A percentile compares a stretch with the other conserved stretches of the same genome.
These are phyloP conservation scores for Anguilla obscura DNA, from an alignment of 2,797 vertebrate species.

Conservation along the genomic window DNA sequence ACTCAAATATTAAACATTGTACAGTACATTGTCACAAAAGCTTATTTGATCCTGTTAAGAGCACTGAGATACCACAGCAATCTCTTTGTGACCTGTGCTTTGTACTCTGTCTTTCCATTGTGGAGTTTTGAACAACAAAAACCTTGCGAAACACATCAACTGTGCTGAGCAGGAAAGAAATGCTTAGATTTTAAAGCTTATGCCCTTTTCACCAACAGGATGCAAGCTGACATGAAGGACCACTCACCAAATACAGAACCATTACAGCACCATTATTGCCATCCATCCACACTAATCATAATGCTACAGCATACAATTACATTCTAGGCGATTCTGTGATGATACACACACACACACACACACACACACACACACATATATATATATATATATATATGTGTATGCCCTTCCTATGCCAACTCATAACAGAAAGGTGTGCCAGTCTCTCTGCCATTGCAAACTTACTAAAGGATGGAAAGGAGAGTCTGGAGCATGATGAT, in stretches of 20 bases:
- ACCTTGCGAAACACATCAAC: neutral
- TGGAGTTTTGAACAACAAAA: neutral
- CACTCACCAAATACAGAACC: neutral
- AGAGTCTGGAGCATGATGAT: neutral
- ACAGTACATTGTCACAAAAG: neutral
- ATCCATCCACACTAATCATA: neutral
- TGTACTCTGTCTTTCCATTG: neutral
- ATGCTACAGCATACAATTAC: too few relatives aligned
- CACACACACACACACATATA: too few relatives aligned
- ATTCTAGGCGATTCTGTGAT: too few relatives aligned
- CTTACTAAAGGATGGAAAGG: neutral
- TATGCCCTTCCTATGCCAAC: too few relatives aligned
- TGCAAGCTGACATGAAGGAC: neutral
- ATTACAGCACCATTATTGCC: neutral
- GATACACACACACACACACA: too few relatives aligned
- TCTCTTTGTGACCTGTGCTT: neutral
- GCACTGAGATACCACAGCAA: neutral
- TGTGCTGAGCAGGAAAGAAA: neutral
- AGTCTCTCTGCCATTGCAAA: neutral
- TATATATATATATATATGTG: too few relatives aligned
- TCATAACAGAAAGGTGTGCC: too few relatives aligned
- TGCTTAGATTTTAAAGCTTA: neutral
- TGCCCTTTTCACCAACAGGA: neutral
- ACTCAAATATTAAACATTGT: conserved; percentile 2
- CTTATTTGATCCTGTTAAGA: neutral